phyloP scores from a whole-genome alignment of 2,888 invertebrate species.

The Gibbula magus region DNA sequence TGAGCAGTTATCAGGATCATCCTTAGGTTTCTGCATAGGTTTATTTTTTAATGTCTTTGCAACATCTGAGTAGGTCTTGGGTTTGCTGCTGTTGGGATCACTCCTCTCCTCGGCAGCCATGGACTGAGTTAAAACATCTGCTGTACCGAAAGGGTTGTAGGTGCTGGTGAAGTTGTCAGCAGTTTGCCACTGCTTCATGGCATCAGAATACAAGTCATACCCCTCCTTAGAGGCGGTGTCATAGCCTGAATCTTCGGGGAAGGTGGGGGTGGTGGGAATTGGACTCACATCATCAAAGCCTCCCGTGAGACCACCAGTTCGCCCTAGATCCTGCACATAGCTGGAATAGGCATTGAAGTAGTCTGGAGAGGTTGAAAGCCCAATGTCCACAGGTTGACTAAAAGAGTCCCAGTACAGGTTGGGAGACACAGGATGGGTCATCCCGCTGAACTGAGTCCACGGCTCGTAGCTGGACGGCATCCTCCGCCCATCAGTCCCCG shows the following conservation, averaged over 20 bases:
- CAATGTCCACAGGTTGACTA: slow-evolving; percentile 26
- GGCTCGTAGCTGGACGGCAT: slow-evolving; percentile 30
- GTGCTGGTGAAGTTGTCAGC: slow-evolving; percentile 37
- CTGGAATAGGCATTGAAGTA: slow-evolving; percentile 4
- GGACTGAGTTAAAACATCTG: slow-evolving; percentile 11
- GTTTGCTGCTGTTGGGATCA: slow-evolving; percentile 42
- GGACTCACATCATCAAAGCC: slow-evolving; percentile 10
- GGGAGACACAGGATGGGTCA: slow-evolving; percentile 43
- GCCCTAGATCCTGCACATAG: slow-evolving; percentile 4
- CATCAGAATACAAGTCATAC: slow-evolving; percentile 54
- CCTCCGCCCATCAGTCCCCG: slow-evolving; percentile 14
- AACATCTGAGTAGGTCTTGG: slow-evolving; percentile 66
- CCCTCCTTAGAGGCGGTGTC: slow-evolving; percentile 49
- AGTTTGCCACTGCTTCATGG: slow-evolving; percentile 52
- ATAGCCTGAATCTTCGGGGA: slow-evolving; percentile 17
- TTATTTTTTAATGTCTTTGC: slow-evolving; percentile 60
- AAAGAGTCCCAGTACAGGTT: slow-evolving; percentile 37
- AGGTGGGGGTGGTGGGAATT: neutral
- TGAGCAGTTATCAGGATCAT: slow-evolving; percentile 14
- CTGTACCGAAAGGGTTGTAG: slow-evolving; percentile 59
- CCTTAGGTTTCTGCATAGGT: slow-evolving; percentile 33
- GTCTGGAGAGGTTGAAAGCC: neutral
- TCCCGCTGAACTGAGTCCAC: slow-evolving; percentile 67
- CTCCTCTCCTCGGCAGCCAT: neutral
- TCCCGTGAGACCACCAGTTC: neutral